Conservation (phyloP, 2,113 vertebrate species). For the cattle (Bos taurus) region ARS-UCD2.0 NC_037335.1:112699001-112699500, state of each 20-base stretch:
- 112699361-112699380: background rate
- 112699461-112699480: fast-evolving
- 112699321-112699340: fast-evolving
- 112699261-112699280: background rate
- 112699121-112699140: background rate
- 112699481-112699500: background rate
- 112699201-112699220: fast-evolving
- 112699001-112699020: background rate
- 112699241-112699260: fast-evolving
- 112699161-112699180: background rate
- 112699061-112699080: background rate
- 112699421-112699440: background rate
- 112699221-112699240: fast-evolving
- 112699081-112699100: background rate
- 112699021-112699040: background rate
- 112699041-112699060: background rate
- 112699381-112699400: no score
- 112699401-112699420: background rate
- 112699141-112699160: background rate
- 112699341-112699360: fast-evolving
- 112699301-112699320: background rate
- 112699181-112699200: fast-evolving
- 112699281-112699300: fast-evolving
- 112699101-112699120: background rate
- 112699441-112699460: background rate